phyloP scores from a whole-genome alignment of 1,140 invertebrate species.

The Heliconius congener region DNA sequence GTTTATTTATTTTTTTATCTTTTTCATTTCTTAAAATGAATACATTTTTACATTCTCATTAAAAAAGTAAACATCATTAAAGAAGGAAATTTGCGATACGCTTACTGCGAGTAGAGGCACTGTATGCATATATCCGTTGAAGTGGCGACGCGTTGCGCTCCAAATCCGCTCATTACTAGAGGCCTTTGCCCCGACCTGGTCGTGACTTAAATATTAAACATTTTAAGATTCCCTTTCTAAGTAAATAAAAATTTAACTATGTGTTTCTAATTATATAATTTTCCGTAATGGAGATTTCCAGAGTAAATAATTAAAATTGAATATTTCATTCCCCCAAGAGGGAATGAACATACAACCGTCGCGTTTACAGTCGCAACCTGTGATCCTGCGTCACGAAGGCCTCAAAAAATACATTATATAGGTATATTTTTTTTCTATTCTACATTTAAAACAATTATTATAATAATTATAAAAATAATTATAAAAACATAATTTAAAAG shows the following conservation, averaged over 20 bases:
- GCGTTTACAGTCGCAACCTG: too few species aligned
- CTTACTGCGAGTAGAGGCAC: neutral
- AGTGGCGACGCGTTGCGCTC: conserved; percentile 25
- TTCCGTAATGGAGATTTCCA: too few species aligned
- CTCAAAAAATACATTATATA: too few species aligned
- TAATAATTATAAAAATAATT: neutral
- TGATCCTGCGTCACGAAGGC: too few species aligned
- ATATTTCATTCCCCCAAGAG: too few species aligned
- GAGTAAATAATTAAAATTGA: too few species aligned
- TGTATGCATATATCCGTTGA: conserved; percentile 12
- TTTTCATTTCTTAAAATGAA: neutral
- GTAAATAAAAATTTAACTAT: neutral
- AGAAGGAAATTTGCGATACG: neutral
- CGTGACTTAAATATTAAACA: conserved; percentile 27
- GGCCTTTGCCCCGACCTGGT: conserved; percentile 27
- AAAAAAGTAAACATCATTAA: conserved; percentile 4
- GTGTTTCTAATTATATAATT: neutral
- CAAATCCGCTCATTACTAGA: conserved; percentile 31
- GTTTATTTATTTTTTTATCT: conserved; percentile 18
- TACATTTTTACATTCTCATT: neutral
- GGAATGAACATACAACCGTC: too few species aligned
- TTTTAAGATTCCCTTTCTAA: neutral
- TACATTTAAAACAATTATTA: neutral
- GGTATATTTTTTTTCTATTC: too few species aligned
- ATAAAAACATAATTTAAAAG: neutral